Conservation (phyloP, 2,888 invertebrate genomes). For the Aproaerema taeniolella region DNA sequence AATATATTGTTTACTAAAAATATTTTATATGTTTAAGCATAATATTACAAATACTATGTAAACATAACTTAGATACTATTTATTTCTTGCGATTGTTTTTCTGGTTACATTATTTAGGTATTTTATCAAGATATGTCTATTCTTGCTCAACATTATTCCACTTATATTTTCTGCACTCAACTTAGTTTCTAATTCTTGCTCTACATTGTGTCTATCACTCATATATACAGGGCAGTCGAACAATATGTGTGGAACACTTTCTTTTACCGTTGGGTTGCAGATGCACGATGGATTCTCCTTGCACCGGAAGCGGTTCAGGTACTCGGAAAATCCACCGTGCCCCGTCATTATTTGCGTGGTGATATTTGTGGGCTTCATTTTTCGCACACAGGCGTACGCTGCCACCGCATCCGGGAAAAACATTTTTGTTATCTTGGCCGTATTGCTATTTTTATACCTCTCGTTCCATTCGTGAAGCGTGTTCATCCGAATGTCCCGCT, state of each 20-base stretch:
- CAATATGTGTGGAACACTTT: not conserved
- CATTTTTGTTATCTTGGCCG: not conserved
- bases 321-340: slow-evolving; percentile 11
- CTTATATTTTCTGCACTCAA: not conserved
- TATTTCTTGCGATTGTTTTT: not conserved
- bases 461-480: slow-evolving; percentile 5
- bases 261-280: slow-evolving; percentile 8
- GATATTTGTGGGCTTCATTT: not conserved
- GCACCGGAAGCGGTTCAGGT: slow-evolving; percentile 9
- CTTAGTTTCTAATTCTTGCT: not conserved
- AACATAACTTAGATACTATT: not conserved
- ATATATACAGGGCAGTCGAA: not conserved
- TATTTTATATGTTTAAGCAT: not conserved
- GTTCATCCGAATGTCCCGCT: slow-evolving; percentile 1
- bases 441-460: not conserved
- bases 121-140: not conserved
- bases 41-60: not conserved
- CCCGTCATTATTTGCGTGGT: slow-evolving; percentile 5
- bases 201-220: not conserved
- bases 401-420: slow-evolving; percentile 5
- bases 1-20: not conserved
- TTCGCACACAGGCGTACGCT: not conserved
- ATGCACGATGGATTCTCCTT: slow-evolving; percentile 14
- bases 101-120: not conserved
- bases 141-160: not conserved